Conservation (phyloP, 2,113 vertebrate species). For the Lepus europaeus region DNA sequence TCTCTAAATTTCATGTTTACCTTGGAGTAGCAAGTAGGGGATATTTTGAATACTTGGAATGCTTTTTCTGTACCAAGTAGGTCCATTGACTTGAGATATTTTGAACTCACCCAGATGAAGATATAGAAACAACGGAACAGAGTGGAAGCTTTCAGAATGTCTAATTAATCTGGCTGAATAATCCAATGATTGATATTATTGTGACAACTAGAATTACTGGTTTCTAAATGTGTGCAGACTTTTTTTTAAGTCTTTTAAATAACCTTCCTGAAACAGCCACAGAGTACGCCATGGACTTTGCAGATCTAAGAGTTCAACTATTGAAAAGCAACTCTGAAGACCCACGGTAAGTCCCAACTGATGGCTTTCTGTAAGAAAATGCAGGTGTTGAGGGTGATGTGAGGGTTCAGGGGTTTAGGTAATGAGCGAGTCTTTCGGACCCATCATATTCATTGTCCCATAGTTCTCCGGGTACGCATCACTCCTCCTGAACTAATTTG, state of each 20-base stretch:
- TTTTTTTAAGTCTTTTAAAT: not conserved
- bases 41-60: constrained; percentile 53
- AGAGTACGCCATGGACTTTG: not conserved
- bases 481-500: not conserved
- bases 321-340: not conserved
- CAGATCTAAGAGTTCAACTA: not conserved
- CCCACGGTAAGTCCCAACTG: not conserved
- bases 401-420: not conserved
- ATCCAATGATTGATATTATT: constrained; percentile 41
- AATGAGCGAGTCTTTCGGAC: not conserved
- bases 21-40: not conserved
- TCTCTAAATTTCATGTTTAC: constrained; percentile 49
- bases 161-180: constrained; percentile 30
- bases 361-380: constrained; percentile 36
- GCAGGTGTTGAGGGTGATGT: constrained; percentile 19
- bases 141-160: constrained; percentile 41
- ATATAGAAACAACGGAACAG: constrained; percentile 18
- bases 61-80: constrained; percentile 45
- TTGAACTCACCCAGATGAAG: constrained; percentile 11
- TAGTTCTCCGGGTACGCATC: not conserved
- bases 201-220: constrained; percentile 45
- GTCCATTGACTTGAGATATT: constrained; percentile 45
- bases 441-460: not conserved
- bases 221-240: not conserved
- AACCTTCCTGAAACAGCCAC: not conserved